Percentiles rank a stretch among this genome's conserved stretches.
These are phyloP conservation scores for Scaptomyza cyrtandrae DNA, from an alignment of 2,888 invertebrate species.

Conservation along the genomic window DNA sequence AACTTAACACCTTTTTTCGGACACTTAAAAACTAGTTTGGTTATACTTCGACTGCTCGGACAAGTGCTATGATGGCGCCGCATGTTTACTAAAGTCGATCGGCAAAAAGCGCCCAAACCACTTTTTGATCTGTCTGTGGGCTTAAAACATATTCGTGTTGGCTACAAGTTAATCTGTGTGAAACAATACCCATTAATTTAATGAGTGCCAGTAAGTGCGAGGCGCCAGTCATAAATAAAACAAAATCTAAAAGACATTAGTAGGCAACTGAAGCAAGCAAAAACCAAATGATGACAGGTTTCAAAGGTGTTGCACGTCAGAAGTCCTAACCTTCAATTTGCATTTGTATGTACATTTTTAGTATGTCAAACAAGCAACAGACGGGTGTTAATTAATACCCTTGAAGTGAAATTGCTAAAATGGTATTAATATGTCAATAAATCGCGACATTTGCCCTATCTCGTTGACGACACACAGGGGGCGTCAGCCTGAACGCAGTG, in stretches of 20 bases:
- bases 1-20: conserved; percentile 35
- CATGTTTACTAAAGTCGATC: conserved; percentile 53
- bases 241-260: conserved; percentile 22
- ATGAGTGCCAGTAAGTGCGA: conserved; percentile 70
- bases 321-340: conserved; percentile 47
- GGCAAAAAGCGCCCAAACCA: conserved; percentile 30
- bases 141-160: conserved; percentile 15
- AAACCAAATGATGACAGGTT: conserved; percentile 12
- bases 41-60: conserved; percentile 48
- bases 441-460: conserved; percentile 29
- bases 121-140: conserved; percentile 24
- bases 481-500: not conserved
- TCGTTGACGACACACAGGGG: conserved; percentile 20
- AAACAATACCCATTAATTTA: conserved; percentile 44
- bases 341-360: conserved; percentile 29
- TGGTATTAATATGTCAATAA: conserved; percentile 46
- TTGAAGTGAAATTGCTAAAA: conserved; percentile 43
- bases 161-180: conserved; percentile 23
- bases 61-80: conserved; percentile 49
- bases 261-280: conserved; percentile 3
- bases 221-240: conserved; percentile 49
- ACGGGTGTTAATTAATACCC: conserved; percentile 50
- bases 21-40: conserved; percentile 64
- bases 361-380: conserved; percentile 23
- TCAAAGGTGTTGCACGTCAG: conserved; percentile 41